Percentiles rank a stretch among this genome's conserved stretches.
Evolutionary conservation across 2,113 vertebrate species (phyloP).

Genomic region (Thalassoma bifasciatum): DNA sequence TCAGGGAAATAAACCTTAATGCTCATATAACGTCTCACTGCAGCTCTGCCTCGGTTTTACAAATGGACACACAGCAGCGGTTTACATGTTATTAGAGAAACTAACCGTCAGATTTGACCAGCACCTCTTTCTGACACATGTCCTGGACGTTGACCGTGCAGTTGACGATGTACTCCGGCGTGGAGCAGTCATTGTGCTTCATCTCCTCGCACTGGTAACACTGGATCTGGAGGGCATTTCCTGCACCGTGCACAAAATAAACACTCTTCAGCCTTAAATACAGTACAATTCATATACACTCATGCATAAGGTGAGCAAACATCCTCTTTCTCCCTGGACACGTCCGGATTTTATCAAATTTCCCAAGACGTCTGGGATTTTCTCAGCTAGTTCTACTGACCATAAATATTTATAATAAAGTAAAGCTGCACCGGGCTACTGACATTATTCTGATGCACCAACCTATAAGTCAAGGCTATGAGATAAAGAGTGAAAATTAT

Average conservation of each 20-base stretch:
- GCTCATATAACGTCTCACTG: not conserved
- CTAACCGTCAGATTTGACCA: conserved; percentile 94
- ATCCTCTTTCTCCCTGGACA: too few species aligned
- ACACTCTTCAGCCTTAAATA: not conserved
- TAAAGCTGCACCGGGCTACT: too few species aligned
- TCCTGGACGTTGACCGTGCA: conserved; percentile 99
- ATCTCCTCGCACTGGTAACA: conserved; percentile 99
- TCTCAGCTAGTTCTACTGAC: too few species aligned
- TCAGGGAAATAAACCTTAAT: not conserved
- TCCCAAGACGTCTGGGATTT: too few species aligned
- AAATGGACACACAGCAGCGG: not conserved
- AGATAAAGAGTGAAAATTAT: too few species aligned
- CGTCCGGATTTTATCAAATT: too few species aligned
- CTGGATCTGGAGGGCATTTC: conserved; percentile 93
- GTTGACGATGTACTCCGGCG: conserved; percentile 95
- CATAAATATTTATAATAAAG: too few species aligned
- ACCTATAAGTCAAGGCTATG: too few species aligned
- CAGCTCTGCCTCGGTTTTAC: not conserved
- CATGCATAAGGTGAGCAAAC: too few species aligned
- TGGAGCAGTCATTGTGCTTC: conserved; percentile 94
- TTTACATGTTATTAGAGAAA: too few species aligned
- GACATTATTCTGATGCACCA: too few species aligned
- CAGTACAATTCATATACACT: too few species aligned
- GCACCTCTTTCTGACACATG: conserved; percentile 98
- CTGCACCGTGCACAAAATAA: conserved; percentile 52